These are phyloP conservation scores for Chrysochloris asiatica DNA, from an alignment of 2,113 vertebrate genomes.

Conservation along the genomic window DNA sequence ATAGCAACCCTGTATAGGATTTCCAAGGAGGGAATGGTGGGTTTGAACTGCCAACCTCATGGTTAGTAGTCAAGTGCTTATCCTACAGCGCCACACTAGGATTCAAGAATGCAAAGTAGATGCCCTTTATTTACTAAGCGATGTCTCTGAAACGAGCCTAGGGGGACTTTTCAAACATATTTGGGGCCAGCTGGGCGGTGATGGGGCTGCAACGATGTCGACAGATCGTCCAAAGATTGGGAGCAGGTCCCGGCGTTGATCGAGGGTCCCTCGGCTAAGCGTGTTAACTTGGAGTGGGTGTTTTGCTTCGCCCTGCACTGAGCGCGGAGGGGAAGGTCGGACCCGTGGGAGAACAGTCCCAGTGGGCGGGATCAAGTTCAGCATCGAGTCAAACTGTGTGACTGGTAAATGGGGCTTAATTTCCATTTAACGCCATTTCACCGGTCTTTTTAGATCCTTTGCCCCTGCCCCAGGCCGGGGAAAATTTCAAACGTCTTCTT, in stretches of 20 bases:
- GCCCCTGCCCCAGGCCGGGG: not conserved
- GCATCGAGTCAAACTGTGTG: fast-evolving
- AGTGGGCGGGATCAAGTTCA: not conserved
- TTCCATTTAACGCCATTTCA: not conserved
- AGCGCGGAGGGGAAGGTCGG: not conserved
- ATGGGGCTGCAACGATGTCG: not conserved
- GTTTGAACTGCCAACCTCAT: too few relatives aligned
- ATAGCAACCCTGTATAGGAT: too few relatives aligned
- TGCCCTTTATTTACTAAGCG: not conserved
- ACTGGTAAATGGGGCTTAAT: not conserved
- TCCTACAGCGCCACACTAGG: too few relatives aligned
- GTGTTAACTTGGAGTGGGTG: not conserved
- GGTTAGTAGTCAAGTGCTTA: too few relatives aligned
- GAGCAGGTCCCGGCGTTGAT: not conserved
- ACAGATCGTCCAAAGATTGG: not conserved
- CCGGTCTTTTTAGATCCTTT: not conserved
- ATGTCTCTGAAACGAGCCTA: not conserved
- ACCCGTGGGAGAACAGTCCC: fast-evolving
- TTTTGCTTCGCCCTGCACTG: not conserved
- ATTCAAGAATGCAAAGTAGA: too few relatives aligned
- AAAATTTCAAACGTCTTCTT: not conserved
- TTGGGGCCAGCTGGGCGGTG: not conserved
- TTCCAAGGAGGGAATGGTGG: too few relatives aligned
- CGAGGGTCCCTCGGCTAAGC: not conserved
- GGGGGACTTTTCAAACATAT: not conserved